Percentiles rank a stretch among this genome's conserved stretches.
phyloP scores from a whole-genome alignment of 1,140 invertebrate genomes.

The Coptotermes formosanus region DNA sequence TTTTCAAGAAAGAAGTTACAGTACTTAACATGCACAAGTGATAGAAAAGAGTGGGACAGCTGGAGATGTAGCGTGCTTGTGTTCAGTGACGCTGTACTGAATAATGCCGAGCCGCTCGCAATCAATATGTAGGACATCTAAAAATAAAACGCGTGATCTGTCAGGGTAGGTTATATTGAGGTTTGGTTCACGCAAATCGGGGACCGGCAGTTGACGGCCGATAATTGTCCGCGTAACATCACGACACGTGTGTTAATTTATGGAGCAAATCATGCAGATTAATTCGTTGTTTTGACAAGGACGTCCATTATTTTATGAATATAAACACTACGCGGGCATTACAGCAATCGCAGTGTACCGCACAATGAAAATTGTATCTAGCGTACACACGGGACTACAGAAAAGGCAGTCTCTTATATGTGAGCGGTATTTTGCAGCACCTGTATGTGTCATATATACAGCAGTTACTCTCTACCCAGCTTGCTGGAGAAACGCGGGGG shows the following conservation, averaged over 20 bases:
- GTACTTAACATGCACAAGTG: background rate
- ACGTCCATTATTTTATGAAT: background rate
- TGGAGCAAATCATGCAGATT: background rate
- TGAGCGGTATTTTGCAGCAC: too few species aligned
- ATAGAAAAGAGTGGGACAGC: background rate
- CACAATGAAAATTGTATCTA: background rate
- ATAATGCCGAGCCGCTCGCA: background rate
- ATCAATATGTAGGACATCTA: background rate
- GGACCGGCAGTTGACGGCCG: background rate
- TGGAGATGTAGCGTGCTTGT: background rate
- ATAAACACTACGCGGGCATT: too few species aligned
- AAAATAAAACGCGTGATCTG: background rate
- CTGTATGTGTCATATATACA: too few species aligned
- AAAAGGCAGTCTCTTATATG: too few species aligned
- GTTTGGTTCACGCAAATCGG: background rate
- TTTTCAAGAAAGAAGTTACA: too few species aligned
- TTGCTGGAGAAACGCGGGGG: too few species aligned
- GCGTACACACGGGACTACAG: background rate
- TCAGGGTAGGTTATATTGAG: background rate
- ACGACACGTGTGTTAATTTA: background rate
- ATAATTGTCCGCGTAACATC: background rate
- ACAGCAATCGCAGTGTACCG: too few species aligned
- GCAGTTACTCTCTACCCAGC: too few species aligned
- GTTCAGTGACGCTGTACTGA: background rate
- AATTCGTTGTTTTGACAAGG: constrained; percentile 4